phyloP scores from a whole-genome alignment of 1,140 invertebrate genomes.

The Plectrocnemia conspersa region DNA sequence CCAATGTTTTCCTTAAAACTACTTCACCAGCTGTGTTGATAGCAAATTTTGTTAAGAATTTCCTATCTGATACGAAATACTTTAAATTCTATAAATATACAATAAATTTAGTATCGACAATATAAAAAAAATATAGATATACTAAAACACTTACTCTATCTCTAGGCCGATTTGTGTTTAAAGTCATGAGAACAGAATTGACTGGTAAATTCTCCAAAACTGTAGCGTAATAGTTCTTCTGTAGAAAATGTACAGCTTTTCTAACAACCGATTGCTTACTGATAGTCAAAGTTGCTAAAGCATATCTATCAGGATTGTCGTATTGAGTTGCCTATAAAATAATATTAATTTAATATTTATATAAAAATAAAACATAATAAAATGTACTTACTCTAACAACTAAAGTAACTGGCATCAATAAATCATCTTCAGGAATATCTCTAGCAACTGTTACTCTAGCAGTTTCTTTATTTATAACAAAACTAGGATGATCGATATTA shows the following conservation, averaged over 20 bases:
- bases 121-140: background rate
- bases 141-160: slow-evolving; percentile 50
- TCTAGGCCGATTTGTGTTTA: slow-evolving; percentile 58
- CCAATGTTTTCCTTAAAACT: slow-evolving; percentile 67
- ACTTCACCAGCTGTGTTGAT: slow-evolving; percentile 77
- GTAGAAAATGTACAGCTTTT: slow-evolving; percentile 60
- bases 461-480: slow-evolving; percentile 47
- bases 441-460: slow-evolving; percentile 56
- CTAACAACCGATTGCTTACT: slow-evolving; percentile 42
- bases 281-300: slow-evolving; percentile 74
- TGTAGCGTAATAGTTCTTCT: slow-evolving; percentile 64
- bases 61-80: slow-evolving; percentile 61
- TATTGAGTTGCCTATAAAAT: slow-evolving; percentile 69
- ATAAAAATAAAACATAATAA: slow-evolving; percentile 1
- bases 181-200: slow-evolving; percentile 62
- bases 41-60: slow-evolving; percentile 64
- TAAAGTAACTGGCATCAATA: slow-evolving; percentile 65
- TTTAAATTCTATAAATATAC: slow-evolving; percentile 49
- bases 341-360: background rate
- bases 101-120: slow-evolving; percentile 1
- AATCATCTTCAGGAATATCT: slow-evolving; percentile 57
- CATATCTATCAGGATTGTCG: slow-evolving; percentile 84
- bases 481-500: slow-evolving; percentile 56
- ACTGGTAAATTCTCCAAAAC: slow-evolving; percentile 72
- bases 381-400: slow-evolving; percentile 56